Evolutionary conservation across 2,888 invertebrate genomes (phyloP).

Genomic region (Adelognathus sp.): DNA sequence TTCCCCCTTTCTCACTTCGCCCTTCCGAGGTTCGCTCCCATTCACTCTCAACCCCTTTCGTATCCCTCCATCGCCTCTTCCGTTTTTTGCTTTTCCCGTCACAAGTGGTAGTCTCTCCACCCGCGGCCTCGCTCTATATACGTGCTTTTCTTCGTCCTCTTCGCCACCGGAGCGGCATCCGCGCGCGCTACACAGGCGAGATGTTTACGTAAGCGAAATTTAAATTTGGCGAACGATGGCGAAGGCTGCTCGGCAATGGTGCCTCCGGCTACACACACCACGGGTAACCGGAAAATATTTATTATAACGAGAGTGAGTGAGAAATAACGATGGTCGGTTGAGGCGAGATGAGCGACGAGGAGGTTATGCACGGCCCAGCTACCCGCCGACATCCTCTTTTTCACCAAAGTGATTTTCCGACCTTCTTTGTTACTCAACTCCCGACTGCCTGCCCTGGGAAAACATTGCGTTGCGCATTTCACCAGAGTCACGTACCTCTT

Average conservation of each 20-base stretch:
- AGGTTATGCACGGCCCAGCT: not conserved
- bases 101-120: not conserved
- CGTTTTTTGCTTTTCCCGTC: not conserved
- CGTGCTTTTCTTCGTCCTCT: constrained; percentile 13
- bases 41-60: constrained; percentile 58
- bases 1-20: constrained; percentile 3
- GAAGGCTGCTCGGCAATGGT: not conserved
- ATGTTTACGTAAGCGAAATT: constrained; percentile 61
- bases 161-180: constrained; percentile 13
- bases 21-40: constrained; percentile 7
- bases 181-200: constrained; percentile 24
- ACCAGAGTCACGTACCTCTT: too few species aligned
- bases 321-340: not conserved
- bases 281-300: not conserved
- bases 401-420: constrained; percentile 1
- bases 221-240: constrained; percentile 39
- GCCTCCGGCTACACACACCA: not conserved
- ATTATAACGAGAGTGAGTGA: not conserved
- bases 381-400: not conserved
- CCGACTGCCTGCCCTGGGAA: too few species aligned
- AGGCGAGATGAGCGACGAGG: not conserved
- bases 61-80: not conserved
- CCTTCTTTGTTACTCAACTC: constrained; percentile 14
- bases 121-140: constrained; percentile 3
- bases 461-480: too few species aligned